These are phyloP conservation scores for Amphimedon queenslandica DNA, from an alignment of 37 sponge, comb jelly and placozoan species.

Conservation along the genomic window DNA sequence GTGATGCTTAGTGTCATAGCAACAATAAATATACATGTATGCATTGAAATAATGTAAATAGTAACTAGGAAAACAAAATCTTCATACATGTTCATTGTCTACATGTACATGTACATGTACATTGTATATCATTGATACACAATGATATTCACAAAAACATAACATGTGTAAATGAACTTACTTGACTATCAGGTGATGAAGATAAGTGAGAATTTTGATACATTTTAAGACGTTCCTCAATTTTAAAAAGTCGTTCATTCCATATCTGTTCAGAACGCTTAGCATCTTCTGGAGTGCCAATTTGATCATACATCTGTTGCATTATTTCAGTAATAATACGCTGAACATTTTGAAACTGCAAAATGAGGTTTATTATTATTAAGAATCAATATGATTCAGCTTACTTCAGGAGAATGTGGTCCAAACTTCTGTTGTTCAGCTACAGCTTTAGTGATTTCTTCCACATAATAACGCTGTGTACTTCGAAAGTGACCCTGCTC, in stretches of 20 bases:
- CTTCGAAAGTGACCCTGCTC: constrained; percentile 3
- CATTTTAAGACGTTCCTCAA: constrained; percentile 20
- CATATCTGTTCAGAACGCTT: constrained; percentile 2
- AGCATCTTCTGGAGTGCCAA: constrained; percentile 32
- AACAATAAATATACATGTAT: too few species aligned
- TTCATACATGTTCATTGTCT: too few species aligned
- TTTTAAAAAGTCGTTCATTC: constrained; percentile 7
- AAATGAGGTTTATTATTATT: background rate
- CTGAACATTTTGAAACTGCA: constrained; percentile 31
- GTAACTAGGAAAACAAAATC: too few species aligned
- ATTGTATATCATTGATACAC: too few species aligned
- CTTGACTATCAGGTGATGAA: constrained; percentile 42
- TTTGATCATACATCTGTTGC: constrained; percentile 31
- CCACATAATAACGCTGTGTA: constrained; percentile 20
- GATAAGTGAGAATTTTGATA: constrained; percentile 19
- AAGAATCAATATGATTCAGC: background rate
- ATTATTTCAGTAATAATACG: constrained; percentile 10
- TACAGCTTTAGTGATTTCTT: constrained; percentile 21
- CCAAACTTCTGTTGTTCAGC: constrained; percentile 14
- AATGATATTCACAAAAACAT: background rate
- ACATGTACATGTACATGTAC: too few species aligned
- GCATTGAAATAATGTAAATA: too few species aligned
- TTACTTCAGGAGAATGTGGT: constrained; percentile 41
- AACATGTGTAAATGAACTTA: background rate
- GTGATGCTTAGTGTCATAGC: too few species aligned